Percentiles rank a stretch among this genome's conserved stretches.
phyloP scores from a whole-genome alignment of 2,888 invertebrate species.

The Sminthurides aquaticus region DNA sequence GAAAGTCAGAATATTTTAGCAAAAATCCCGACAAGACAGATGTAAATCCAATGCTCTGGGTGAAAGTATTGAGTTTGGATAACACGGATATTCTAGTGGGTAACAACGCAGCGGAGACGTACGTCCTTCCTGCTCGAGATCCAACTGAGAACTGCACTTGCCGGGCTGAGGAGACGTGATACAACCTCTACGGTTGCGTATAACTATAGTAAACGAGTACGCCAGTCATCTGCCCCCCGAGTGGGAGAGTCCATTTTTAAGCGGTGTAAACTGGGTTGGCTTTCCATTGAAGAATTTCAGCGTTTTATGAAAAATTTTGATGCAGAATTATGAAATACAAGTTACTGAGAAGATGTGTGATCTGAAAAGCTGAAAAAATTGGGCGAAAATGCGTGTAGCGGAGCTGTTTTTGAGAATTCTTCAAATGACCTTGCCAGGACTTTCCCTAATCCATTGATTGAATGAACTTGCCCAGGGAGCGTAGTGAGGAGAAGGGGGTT shows the following conservation, averaged over 20 bases:
- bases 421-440: constrained; percentile 39
- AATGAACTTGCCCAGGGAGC: constrained; percentile 56
- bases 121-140: constrained; percentile 3
- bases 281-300: constrained; percentile 16
- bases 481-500: constrained; percentile 33
- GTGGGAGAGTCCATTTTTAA: constrained; percentile 45
- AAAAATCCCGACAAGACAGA: no score
- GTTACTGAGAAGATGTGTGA: no score
- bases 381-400: background rate
- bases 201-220: constrained; percentile 47
- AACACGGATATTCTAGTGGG: no score
- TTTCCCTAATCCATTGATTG: constrained; percentile 45
- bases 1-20: no score
- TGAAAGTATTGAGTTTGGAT: no score
- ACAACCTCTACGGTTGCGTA: constrained; percentile 42
- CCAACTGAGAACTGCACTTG: constrained; percentile 22
- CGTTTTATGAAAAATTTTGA: no score
- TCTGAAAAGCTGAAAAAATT: no score
- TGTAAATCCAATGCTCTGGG: no score
- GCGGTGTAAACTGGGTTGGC: background rate
- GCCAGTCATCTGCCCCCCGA: constrained; percentile 52
- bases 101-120: constrained; percentile 1
- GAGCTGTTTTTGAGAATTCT: constrained; percentile 22
- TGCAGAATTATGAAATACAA: no score
- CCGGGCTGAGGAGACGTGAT: constrained; percentile 25